Conservation (phyloP, 2,797 vertebrate genomes). For the Cynodonichthys magdalenae region DNA sequence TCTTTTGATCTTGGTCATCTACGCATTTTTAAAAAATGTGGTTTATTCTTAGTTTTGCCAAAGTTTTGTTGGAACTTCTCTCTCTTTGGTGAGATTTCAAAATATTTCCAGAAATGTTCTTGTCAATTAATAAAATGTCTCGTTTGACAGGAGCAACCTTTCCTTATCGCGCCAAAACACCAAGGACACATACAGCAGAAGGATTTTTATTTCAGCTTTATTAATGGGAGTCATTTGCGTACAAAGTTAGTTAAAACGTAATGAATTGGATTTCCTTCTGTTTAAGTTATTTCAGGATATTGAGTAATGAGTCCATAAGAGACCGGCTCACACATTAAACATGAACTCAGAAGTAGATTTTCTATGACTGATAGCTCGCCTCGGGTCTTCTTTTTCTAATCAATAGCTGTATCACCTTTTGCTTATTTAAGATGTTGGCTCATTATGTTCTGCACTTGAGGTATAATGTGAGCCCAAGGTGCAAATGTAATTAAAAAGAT, state of each 20-base stretch:
- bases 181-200: slow-evolving; percentile 15
- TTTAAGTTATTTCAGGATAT: slow-evolving; percentile 53
- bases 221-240: slow-evolving; percentile 24
- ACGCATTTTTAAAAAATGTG: no score
- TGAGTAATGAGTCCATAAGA: slow-evolving; percentile 54
- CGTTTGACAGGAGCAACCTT: slow-evolving; percentile 12
- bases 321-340: slow-evolving; percentile 42
- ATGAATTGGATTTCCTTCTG: slow-evolving; percentile 49
- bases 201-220: slow-evolving; percentile 12
- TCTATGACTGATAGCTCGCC: slow-evolving; percentile 66
- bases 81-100: no score
- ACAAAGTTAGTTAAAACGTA: slow-evolving; percentile 30
- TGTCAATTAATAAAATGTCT: no score
- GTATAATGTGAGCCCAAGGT: slow-evolving; percentile 67
- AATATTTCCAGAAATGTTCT: no score
- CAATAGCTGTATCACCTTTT: slow-evolving; percentile 73
- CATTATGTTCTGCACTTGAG: slow-evolving; percentile 70
- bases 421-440: slow-evolving; percentile 76
- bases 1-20: no score
- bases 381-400: slow-evolving; percentile 56
- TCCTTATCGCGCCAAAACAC: slow-evolving; percentile 29
- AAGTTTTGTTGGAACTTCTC: no score
- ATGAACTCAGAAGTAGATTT: slow-evolving; percentile 51
- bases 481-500: slow-evolving; percentile 76
- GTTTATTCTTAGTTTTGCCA: no score